These are phyloP conservation scores for Alauda arvensis DNA, from an alignment of 2,797 vertebrate species.

Conservation along the genomic window DNA sequence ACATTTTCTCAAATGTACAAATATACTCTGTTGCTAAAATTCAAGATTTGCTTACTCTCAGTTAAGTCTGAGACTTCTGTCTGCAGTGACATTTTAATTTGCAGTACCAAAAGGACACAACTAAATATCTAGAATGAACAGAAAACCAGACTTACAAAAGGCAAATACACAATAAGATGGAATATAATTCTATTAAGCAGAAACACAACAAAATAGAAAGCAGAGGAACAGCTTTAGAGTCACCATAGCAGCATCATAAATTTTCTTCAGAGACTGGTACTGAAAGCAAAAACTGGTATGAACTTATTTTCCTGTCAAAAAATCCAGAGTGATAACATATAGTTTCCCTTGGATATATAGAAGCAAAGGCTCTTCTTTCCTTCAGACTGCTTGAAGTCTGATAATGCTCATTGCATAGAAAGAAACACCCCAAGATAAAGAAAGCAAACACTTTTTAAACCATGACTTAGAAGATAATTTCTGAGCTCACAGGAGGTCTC, in stretches of 20 bases:
- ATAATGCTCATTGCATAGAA: neutral
- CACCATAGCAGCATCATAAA: neutral
- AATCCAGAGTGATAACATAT: neutral
- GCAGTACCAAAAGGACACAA: neutral
- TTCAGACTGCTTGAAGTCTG: neutral
- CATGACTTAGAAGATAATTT: neutral
- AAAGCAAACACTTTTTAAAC: neutral
- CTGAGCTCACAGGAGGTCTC: neutral
- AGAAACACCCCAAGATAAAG: neutral
- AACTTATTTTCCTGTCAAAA: neutral
- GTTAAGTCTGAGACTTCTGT: neutral
- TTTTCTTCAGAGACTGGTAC: neutral
- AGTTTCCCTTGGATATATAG: neutral
- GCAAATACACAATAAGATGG: neutral
- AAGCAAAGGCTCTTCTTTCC: neutral
- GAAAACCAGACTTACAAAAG: neutral
- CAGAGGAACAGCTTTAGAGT: neutral
- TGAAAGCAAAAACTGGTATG: neutral
- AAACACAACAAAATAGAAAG: neutral
- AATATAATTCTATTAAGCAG: neutral
- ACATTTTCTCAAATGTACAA: neutral
- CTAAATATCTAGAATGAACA: neutral
- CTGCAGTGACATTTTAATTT: constrained; percentile 17
- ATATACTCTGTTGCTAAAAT: neutral
- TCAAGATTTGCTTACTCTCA: neutral